Percentiles rank a stretch among this genome's conserved stretches.
Evolutionary conservation across 1,140 invertebrate genomes (phyloP).

Genomic region (Araneus ventricosus): DNA sequence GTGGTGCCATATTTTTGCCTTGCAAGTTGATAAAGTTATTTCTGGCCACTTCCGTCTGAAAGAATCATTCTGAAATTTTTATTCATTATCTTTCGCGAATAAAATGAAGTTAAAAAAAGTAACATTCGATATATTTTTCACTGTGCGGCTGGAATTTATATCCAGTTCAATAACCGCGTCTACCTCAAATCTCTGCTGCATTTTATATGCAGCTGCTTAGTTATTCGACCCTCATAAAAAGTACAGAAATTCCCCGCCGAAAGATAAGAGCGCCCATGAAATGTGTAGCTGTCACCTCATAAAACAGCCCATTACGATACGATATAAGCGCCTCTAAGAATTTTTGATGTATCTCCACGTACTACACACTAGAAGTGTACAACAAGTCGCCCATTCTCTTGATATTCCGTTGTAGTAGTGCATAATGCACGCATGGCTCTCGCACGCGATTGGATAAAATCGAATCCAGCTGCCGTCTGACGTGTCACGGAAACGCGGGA

Average conservation of each 20-base stretch:
- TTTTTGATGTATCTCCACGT: constrained; percentile 25
- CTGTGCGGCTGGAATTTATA: background rate
- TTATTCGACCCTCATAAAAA: background rate
- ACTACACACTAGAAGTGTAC: constrained; percentile 20
- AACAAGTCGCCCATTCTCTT: constrained; percentile 42
- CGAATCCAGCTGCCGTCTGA: constrained; percentile 34
- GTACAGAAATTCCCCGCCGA: background rate
- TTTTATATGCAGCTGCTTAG: background rate
- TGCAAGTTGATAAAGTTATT: too few species aligned
- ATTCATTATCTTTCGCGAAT: too few species aligned
- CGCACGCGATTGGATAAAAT: constrained; percentile 51
- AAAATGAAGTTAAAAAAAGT: too few species aligned
- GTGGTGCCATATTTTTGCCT: too few species aligned
- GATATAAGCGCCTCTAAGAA: constrained; percentile 31
- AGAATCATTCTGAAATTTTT: too few species aligned
- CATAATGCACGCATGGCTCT: constrained; percentile 47
- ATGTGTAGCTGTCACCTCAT: constrained; percentile 43
- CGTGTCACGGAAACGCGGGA: constrained; percentile 21
- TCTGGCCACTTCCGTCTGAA: too few species aligned
- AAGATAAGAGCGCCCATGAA: constrained; percentile 46
- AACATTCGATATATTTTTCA: too few species aligned
- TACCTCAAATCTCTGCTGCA: background rate
- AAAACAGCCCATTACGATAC: constrained; percentile 50
- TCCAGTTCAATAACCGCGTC: background rate
- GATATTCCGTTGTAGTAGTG: constrained; percentile 46